These are phyloP conservation scores for Oreochromis niloticus DNA, from an alignment of 2,113 vertebrate genomes.

Conservation along the genomic window DNA sequence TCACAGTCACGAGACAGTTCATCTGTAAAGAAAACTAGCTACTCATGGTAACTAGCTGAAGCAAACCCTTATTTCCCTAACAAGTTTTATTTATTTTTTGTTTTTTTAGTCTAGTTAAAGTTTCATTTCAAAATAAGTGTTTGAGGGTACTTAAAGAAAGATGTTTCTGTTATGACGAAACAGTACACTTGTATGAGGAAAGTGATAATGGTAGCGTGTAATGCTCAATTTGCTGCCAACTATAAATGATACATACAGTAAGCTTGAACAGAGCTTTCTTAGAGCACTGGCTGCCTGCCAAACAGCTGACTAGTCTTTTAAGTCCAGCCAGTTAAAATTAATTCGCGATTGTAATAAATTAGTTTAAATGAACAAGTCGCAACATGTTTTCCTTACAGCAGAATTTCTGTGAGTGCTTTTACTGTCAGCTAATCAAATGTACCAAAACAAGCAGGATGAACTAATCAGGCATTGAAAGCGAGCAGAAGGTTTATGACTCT, in stretches of 20 bases:
- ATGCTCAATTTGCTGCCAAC: not conserved
- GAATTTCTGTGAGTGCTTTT: not conserved
- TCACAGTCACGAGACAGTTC: not conserved
- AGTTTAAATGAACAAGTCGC: not conserved
- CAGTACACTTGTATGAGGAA: not conserved
- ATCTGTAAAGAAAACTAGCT: not conserved
- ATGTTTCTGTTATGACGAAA: not conserved
- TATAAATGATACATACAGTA: not conserved
- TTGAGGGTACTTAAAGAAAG: not conserved
- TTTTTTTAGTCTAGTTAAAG: not conserved
- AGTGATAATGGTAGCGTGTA: not conserved
- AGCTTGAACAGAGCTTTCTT: not conserved
- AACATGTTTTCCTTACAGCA: not conserved
- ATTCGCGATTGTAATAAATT: accelerated
- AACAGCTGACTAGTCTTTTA: not conserved
- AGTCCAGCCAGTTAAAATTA: not conserved
- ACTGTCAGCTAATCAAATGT: not conserved
- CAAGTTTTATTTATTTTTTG: not conserved
- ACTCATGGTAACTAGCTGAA: not conserved
- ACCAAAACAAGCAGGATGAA: not conserved
- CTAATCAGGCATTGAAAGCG: not conserved
- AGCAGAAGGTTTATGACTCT: not conserved
- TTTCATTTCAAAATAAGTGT: not conserved
- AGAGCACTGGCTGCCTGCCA: not conserved
- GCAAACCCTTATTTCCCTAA: not conserved